Conservation (phyloP, 1,140 invertebrate genomes). For the Orchesella cincta region DNA sequence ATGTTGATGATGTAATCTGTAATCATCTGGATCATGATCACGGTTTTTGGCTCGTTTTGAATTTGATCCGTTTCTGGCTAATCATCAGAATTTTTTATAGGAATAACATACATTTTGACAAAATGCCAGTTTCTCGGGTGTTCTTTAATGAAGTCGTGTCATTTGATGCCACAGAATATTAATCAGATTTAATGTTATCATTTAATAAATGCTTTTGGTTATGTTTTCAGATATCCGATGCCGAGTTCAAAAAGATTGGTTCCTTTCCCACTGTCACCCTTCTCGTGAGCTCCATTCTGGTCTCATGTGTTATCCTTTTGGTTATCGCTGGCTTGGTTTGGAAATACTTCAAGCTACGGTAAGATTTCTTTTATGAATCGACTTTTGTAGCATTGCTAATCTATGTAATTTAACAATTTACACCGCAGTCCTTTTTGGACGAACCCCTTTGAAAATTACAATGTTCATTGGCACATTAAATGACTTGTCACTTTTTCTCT, state of each 20-base stretch:
- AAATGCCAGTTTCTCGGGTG: too few species aligned
- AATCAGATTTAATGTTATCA: too few species aligned
- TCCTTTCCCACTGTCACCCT: slow-evolving; percentile 49
- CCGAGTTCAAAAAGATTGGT: slow-evolving; percentile 49
- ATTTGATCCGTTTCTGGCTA: too few species aligned
- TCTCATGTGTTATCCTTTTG: slow-evolving; percentile 50
- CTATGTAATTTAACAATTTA: background rate
- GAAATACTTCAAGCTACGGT: slow-evolving; percentile 40
- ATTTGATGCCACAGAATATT: too few species aligned
- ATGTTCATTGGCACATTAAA: too few species aligned
- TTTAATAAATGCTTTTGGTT: slow-evolving; percentile 8
- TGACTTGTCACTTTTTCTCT: background rate
- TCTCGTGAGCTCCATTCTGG: slow-evolving; percentile 47
- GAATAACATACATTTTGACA: too few species aligned
- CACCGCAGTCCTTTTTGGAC: background rate
- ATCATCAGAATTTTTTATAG: too few species aligned
- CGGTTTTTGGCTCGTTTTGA: too few species aligned
- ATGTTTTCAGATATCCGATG: slow-evolving; percentile 43
- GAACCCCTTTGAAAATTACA: too few species aligned
- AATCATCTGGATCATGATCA: too few species aligned
- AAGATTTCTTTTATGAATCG: background rate
- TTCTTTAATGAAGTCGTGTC: background rate
- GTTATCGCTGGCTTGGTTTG: slow-evolving; percentile 49
- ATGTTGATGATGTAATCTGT: too few species aligned
- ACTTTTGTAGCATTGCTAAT: too few species aligned